A percentile compares a stretch with the other conserved stretches of the same genome.
Evolutionary conservation across 2,113 vertebrate genomes (phyloP).

Genomic region (Acinonyx jubatus): DNA sequence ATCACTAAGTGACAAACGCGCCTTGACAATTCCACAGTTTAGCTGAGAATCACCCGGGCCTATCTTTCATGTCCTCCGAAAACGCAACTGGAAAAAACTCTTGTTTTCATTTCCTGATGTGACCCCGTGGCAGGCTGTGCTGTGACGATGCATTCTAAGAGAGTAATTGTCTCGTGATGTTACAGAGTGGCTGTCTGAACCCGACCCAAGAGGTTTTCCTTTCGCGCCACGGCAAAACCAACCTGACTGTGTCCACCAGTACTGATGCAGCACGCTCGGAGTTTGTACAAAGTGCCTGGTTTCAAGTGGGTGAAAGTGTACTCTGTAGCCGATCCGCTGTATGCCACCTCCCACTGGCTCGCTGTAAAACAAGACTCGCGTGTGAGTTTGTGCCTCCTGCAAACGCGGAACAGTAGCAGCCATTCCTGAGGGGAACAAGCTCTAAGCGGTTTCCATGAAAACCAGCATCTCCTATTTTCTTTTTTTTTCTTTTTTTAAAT

Average conservation of each 20-base stretch:
- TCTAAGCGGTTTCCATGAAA: background rate
- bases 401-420: background rate
- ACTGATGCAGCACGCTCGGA: constrained; percentile 96
- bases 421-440: background rate
- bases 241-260: constrained; percentile 98
- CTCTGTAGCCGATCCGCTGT: constrained; percentile 93
- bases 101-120: background rate
- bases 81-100: background rate
- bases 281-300: constrained; percentile 94
- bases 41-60: background rate
- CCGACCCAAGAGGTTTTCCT: background rate
- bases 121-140: background rate
- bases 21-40: background rate
- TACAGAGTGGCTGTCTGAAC: background rate
- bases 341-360: constrained; percentile 94
- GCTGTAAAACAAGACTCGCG: constrained; percentile 81
- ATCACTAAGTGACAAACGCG: background rate
- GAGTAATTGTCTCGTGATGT: background rate
- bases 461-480: background rate
- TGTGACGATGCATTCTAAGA: background rate
- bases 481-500: background rate
- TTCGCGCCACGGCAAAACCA: background rate
- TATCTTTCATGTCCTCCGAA: background rate
- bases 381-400: background rate
- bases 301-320: constrained; percentile 93